Conservation (phyloP, 2,113 vertebrate genomes). For the Kryptolebias marmoratus region DNA sequence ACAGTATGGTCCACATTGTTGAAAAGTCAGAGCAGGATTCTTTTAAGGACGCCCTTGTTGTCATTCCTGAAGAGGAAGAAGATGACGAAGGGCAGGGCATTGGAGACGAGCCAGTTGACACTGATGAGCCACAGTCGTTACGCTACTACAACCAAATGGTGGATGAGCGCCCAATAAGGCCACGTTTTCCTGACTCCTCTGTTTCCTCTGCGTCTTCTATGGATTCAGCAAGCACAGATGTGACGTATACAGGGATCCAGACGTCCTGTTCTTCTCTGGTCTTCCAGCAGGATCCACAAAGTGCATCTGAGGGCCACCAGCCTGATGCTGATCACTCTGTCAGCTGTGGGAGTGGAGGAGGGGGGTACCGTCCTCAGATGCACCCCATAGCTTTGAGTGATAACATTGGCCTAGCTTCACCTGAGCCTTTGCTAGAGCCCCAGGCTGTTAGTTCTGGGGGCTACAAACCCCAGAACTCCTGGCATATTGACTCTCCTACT, state of each 20-base stretch:
- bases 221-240: constrained; percentile 81
- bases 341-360: constrained; percentile 29
- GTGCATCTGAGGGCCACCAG: constrained; percentile 35
- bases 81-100: constrained; percentile 58
- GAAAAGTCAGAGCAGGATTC: constrained; percentile 78
- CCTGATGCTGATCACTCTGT: constrained; percentile 45
- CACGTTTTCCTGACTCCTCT: constrained; percentile 71
- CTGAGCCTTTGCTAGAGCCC: constrained; percentile 31
- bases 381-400: constrained; percentile 27
- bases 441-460: constrained; percentile 72
- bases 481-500: constrained; percentile 84
- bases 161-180: constrained; percentile 82
- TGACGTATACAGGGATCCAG: constrained; percentile 94
- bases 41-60: constrained; percentile 85
- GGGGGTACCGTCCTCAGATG: constrained; percentile 70
- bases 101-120: constrained; percentile 80
- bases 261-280: constrained; percentile 80
- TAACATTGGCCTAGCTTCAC: constrained; percentile 12
- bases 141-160: constrained; percentile 90
- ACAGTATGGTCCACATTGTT: constrained; percentile 90
- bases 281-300: constrained; percentile 78
- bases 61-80: constrained; percentile 81
- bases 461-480: constrained; percentile 91
- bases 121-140: constrained; percentile 82
- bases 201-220: constrained; percentile 83